Conservation (phyloP, 2,113 vertebrate genomes). For the Ciconia maguari region DNA sequence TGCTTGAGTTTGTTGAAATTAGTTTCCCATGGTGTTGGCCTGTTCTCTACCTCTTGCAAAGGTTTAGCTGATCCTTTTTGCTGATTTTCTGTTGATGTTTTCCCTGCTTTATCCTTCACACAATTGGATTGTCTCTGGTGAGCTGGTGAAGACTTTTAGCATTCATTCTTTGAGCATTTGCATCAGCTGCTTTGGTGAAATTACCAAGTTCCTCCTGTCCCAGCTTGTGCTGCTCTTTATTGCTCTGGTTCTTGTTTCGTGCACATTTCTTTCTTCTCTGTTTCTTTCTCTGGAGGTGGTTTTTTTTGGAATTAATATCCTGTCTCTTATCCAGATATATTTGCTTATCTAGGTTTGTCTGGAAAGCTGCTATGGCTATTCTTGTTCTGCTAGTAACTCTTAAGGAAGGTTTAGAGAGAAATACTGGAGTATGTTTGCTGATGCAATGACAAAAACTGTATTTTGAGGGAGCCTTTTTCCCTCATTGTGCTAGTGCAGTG, state of each 20-base stretch:
- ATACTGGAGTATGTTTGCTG: background rate
- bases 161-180: background rate
- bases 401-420: background rate
- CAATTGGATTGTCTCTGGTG: background rate
- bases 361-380: background rate
- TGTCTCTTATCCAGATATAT: background rate
- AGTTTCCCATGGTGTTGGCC: background rate
- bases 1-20: background rate
- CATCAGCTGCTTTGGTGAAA: background rate
- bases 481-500: background rate
- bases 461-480: background rate
- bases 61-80: background rate
- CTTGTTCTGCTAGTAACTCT: background rate
- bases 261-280: background rate
- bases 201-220: background rate
- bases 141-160: background rate
- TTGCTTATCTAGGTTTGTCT: background rate
- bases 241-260: background rate
- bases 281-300: background rate
- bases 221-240: background rate
- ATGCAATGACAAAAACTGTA: background rate
- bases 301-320: background rate
- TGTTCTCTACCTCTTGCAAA: background rate
- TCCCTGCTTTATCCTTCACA: background rate
- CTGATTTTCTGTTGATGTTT: background rate